A percentile compares a stretch with the other conserved stretches of the same genome.
Conservation (phyloP, 2,888 invertebrate species). For the Pelosia muscerda region DNA sequence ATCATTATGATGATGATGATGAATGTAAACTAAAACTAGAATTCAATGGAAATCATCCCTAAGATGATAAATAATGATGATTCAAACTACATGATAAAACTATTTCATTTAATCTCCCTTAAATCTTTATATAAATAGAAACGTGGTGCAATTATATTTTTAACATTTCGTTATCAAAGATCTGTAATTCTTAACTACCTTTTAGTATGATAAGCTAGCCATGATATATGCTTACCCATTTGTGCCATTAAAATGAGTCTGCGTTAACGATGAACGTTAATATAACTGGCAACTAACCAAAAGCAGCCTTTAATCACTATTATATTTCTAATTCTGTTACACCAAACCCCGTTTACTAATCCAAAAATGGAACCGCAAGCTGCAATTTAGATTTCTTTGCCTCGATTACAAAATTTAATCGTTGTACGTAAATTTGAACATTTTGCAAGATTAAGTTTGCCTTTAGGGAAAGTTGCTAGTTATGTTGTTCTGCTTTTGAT, state of each 20-base stretch:
- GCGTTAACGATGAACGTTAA: constrained; percentile 27
- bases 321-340: constrained; percentile 42
- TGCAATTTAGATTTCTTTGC: constrained; percentile 47
- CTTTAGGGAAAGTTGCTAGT: not conserved
- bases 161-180: not conserved
- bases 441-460: constrained; percentile 1
- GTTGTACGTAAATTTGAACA: not conserved
- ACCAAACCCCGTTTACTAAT: constrained; percentile 35
- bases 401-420: constrained; percentile 34
- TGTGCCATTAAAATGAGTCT: constrained; percentile 19
- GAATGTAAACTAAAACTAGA: too few relatives aligned
- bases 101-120: not conserved
- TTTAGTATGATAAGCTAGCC: not conserved
- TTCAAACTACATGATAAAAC: too few relatives aligned
- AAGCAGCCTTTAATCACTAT: constrained; percentile 36
- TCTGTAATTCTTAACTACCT: constrained; percentile 4
- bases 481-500: too few relatives aligned
- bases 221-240: constrained; percentile 2
- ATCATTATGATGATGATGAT: too few relatives aligned
- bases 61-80: too few relatives aligned
- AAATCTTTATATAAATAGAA: not conserved
- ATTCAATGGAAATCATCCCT: too few relatives aligned
- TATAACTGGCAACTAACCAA: constrained; percentile 39
- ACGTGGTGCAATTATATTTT: not conserved
- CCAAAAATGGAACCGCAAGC: constrained; percentile 30